A percentile compares a stretch with the other conserved stretches of the same genome.
These are phyloP conservation scores for Metacarcinus magister DNA, from an alignment of 2,888 invertebrate genomes.

Conservation along the genomic window DNA sequence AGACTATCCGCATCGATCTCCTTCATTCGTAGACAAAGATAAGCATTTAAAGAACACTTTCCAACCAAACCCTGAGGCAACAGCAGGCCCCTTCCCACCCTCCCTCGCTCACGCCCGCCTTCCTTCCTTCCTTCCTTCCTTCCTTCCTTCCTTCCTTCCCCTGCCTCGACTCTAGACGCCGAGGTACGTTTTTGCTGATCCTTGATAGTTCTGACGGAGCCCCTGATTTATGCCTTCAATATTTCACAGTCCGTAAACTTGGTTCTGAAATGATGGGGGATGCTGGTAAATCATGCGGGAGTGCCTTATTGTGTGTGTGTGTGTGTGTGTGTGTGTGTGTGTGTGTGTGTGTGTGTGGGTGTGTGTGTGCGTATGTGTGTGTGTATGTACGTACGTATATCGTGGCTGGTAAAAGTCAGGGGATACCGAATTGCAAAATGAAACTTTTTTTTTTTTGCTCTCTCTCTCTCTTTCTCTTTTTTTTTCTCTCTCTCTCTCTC, in stretches of 20 bases:
- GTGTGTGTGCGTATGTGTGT: slow-evolving; percentile 3
- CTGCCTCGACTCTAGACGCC: background rate
- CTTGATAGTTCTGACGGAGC: background rate
- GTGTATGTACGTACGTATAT: background rate
- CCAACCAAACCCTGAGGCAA: too few relatives aligned
- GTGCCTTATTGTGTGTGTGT: slow-evolving; percentile 20
- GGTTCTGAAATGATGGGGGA: slow-evolving; percentile 40
- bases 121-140: background rate
- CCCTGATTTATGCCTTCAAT: slow-evolving; percentile 28
- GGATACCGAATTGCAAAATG: too few relatives aligned
- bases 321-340: slow-evolving; percentile 17
- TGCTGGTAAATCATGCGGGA: slow-evolving; percentile 36
- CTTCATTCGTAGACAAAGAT: background rate
- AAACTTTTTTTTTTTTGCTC: too few relatives aligned
- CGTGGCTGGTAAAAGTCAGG: too few relatives aligned
- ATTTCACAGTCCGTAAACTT: slow-evolving; percentile 48
- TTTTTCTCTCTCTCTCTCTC: background rate
- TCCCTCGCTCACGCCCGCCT: background rate
- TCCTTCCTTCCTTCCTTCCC: background rate
- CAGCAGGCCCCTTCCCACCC: background rate
- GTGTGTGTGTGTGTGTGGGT: slow-evolving; percentile 33
- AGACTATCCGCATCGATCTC: background rate
- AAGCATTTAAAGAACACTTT: too few relatives aligned
- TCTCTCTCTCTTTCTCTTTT: too few relatives aligned
- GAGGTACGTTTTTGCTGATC: background rate